These are phyloP conservation scores for Gorsachius goisagi DNA, from an alignment of 2,113 vertebrate genomes.

Conservation along the genomic window DNA sequence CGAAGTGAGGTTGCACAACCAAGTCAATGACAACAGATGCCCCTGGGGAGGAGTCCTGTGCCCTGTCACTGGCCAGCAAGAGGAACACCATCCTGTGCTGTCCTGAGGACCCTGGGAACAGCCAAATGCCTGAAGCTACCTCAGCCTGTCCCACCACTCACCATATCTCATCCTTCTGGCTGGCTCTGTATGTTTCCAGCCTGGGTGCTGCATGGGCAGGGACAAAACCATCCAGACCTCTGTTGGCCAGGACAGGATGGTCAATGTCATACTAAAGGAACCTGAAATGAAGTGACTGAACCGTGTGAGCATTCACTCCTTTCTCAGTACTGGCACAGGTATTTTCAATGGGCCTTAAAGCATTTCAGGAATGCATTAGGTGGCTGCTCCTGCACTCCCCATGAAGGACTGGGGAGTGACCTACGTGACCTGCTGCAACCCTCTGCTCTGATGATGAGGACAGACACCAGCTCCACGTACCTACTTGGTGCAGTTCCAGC, in stretches of 20 bases:
- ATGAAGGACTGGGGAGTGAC: background rate
- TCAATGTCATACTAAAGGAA: background rate
- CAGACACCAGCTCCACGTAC: background rate
- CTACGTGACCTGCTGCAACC: background rate
- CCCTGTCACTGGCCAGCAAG: background rate
- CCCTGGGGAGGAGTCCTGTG: background rate
- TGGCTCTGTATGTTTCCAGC: background rate
- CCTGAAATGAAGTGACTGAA: background rate
- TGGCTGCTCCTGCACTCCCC: background rate
- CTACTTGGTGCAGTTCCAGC: background rate
- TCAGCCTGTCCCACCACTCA: background rate
- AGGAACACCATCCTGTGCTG: background rate
- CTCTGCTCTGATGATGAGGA: background rate
- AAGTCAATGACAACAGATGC: background rate
- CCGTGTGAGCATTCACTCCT: background rate
- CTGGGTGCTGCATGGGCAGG: background rate
- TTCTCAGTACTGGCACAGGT: background rate
- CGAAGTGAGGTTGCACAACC: background rate
- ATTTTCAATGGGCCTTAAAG: background rate
- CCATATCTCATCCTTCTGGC: background rate
- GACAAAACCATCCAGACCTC: background rate
- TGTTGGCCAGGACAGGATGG: background rate
- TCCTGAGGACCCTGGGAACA: background rate
- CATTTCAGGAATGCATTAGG: background rate
- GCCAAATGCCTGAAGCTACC: background rate